Evolutionary conservation across 1,140 invertebrate species (phyloP).

Genomic region (Aradophagus sp.): DNA sequence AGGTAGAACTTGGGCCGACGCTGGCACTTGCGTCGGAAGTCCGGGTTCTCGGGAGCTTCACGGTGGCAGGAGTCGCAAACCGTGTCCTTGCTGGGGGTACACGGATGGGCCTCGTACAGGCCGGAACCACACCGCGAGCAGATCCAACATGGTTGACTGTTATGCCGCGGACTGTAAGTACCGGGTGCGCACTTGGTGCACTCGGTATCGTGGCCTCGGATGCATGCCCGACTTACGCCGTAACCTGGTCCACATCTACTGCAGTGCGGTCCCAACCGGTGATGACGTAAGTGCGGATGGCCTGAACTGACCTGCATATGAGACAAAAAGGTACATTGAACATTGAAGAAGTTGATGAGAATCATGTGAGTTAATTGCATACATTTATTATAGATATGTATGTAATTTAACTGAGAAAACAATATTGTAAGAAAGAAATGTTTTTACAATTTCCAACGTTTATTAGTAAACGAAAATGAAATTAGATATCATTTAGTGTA

Average conservation of each 20-base stretch:
- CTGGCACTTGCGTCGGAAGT: conserved; percentile 68
- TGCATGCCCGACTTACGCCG: conserved; percentile 71
- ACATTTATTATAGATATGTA: too few species aligned
- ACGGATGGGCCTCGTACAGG: conserved; percentile 74
- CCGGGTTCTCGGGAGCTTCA: conserved; percentile 61
- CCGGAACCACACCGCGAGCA: conserved; percentile 75
- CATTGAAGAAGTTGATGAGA: too few species aligned
- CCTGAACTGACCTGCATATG: conserved; percentile 62
- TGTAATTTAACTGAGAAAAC: too few species aligned
- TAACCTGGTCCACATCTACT: conserved; percentile 72
- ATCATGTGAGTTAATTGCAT: too few species aligned
- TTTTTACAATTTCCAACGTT: too few species aligned
- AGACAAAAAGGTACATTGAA: conserved; percentile 16
- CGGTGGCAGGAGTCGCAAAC: conserved; percentile 75
- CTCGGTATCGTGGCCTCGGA: conserved; percentile 67
- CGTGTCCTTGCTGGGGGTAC: conserved; percentile 69
- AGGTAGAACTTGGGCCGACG: conserved; percentile 63
- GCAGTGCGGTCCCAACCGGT: conserved; percentile 66
- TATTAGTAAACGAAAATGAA: too few species aligned
- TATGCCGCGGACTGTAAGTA: conserved; percentile 74
- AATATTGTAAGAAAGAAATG: too few species aligned
- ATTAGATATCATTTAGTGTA: too few species aligned
- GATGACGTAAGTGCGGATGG: conserved; percentile 69
- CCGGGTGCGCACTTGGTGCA: conserved; percentile 69
- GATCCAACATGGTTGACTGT: conserved; percentile 72